Percentiles rank a stretch among this genome's conserved stretches.
These are phyloP conservation scores for Ciconia nigra DNA, from an alignment of 2,797 vertebrate genomes.

Conservation along the genomic window DNA sequence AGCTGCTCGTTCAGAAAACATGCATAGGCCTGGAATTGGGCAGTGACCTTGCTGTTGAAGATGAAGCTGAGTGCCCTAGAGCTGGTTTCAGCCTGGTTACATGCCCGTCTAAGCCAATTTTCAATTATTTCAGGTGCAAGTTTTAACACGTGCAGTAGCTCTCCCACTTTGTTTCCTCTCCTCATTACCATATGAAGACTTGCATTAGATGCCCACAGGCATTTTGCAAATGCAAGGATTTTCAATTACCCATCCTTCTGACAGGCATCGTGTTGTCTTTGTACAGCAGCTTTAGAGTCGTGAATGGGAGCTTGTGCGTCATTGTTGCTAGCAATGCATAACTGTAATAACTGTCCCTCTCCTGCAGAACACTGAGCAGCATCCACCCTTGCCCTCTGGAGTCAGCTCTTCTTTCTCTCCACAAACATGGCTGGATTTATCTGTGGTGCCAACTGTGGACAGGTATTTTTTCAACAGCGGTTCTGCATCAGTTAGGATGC, in stretches of 20 bases:
- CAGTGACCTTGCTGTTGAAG: not conserved
- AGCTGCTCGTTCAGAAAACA: not conserved
- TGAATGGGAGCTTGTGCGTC: not conserved
- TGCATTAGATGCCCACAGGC: constrained; percentile 47
- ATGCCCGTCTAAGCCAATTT: constrained; percentile 4
- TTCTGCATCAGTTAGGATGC: not conserved
- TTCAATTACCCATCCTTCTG: constrained; percentile 57
- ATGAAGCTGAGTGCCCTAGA: constrained; percentile 19
- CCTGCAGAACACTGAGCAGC: not conserved
- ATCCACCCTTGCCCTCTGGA: not conserved
- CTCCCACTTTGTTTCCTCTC: constrained; percentile 54
- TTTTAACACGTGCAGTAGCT: constrained; percentile 49
- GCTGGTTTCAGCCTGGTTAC: constrained; percentile 37
- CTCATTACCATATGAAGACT: constrained; percentile 59
- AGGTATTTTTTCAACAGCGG: not conserved
- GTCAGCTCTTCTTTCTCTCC: not conserved
- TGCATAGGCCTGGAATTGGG: not conserved
- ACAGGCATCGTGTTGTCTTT: constrained; percentile 3
- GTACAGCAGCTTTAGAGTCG: not conserved
- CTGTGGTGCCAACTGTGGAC: not conserved
- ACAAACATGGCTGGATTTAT: not conserved
- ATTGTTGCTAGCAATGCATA: not conserved
- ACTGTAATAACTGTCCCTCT: not conserved
- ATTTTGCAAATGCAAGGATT: constrained; percentile 47
- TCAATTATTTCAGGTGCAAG: constrained; percentile 68